Evolutionary conservation across 1,140 invertebrate genomes (phyloP).

Genomic region (Caenorhabditis inopinata): DNA sequence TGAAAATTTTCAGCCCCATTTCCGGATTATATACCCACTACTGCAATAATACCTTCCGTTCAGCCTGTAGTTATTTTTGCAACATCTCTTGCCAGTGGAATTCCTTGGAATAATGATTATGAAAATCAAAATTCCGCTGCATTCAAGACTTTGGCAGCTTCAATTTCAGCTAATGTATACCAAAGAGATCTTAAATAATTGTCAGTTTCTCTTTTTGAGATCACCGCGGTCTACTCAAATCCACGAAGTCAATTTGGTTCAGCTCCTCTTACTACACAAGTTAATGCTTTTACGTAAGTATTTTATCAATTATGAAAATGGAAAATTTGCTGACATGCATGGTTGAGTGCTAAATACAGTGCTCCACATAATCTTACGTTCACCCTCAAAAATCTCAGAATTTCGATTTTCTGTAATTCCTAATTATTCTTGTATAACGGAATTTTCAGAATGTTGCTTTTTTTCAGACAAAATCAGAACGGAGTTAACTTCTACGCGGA

Average conservation of each 20-base stretch:
- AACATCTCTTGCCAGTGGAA: not conserved
- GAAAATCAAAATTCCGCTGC: not conserved
- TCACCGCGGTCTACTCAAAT: not conserved
- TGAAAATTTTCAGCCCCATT: not conserved
- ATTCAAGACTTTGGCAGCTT: constrained; percentile 3
- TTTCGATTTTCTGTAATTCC: no score
- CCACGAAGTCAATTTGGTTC: not conserved
- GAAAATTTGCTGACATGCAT: no score
- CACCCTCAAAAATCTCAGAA: no score
- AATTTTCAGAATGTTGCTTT: no score
- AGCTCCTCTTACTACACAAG: not conserved
- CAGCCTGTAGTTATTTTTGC: constrained; percentile 13
- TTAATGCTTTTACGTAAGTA: constrained; percentile 34
- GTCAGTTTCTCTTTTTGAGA: not conserved
- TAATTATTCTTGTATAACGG: no score
- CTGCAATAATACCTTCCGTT: not conserved
- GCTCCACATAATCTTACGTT: no score
- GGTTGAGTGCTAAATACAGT: no score
- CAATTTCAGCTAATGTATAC: not conserved
- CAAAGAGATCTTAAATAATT: not conserved
- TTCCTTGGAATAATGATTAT: not conserved
- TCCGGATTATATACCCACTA: not conserved
- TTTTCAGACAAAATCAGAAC: not conserved
- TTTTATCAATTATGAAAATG: not conserved
- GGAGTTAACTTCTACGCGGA: constrained; percentile 33